Evolutionary conservation across 1,140 invertebrate genomes (phyloP).

Genomic region (Trissolcus basalis): DNA sequence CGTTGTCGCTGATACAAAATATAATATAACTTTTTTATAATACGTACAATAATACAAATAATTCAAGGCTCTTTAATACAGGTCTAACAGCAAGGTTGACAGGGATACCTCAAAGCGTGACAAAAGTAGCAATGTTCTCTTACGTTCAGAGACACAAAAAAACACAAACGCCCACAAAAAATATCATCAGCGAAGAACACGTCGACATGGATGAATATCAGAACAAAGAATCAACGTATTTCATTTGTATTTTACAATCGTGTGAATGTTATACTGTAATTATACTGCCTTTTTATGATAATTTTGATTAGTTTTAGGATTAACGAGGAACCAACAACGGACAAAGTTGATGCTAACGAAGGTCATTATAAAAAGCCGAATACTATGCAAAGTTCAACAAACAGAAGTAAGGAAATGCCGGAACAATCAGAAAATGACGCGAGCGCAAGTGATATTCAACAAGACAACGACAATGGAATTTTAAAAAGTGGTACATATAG

Average conservation of each 20-base stretch:
- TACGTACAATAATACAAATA: neutral
- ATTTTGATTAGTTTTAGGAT: constrained; percentile 9
- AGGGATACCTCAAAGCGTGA: constrained; percentile 41
- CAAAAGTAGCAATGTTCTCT: constrained; percentile 56
- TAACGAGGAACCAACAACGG: constrained; percentile 8
- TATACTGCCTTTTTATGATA: no score
- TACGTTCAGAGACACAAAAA: constrained; percentile 55
- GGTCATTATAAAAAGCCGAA: neutral
- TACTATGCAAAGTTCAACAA: constrained; percentile 1
- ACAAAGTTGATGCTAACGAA: neutral
- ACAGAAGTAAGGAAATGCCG: constrained; percentile 2
- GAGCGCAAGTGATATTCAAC: neutral
- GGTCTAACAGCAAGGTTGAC: constrained; percentile 31
- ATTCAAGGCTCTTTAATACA: neutral
- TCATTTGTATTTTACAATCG: constrained; percentile 1
- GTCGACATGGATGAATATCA: constrained; percentile 14
- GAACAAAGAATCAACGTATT: constrained; percentile 12
- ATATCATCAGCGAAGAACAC: constrained; percentile 34
- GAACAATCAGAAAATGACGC: constrained; percentile 27
- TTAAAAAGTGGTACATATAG: constrained; percentile 27
- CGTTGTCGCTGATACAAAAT: constrained; percentile 47
- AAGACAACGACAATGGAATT: constrained; percentile 8
- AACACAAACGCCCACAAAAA: constrained; percentile 48
- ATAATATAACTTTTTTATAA: constrained; percentile 37
- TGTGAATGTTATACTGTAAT: neutral